Percentiles rank a stretch among this genome's conserved stretches.
Evolutionary conservation across 2,797 vertebrate species (phyloP).

Genomic region (Pseudochirops cupreus): DNA sequence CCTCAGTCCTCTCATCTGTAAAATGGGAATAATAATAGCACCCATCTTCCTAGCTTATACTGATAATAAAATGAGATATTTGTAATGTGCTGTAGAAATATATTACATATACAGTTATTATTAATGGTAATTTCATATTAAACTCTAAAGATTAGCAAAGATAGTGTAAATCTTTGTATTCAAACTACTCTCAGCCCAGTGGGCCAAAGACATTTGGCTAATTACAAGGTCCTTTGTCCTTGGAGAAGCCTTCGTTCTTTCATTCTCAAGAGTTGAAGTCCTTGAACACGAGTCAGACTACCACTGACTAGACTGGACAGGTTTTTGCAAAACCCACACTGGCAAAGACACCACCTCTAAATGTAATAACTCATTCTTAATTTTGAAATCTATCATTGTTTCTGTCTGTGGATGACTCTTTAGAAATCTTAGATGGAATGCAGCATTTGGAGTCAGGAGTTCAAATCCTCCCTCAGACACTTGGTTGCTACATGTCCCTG

Average conservation of each 20-base stretch:
- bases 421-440: neutral
- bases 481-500: neutral
- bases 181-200: neutral
- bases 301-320: neutral
- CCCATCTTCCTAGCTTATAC: too few relatives aligned
- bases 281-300: conserved; percentile 10
- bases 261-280: conserved; percentile 44
- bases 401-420: neutral
- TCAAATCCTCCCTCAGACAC: neutral
- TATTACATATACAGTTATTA: neutral
- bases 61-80: neutral
- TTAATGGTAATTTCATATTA: conserved; percentile 30
- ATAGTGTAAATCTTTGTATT: conserved; percentile 58
- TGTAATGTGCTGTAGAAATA: neutral
- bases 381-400: conserved; percentile 8
- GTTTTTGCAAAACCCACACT: neutral
- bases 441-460: neutral
- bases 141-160: conserved; percentile 61
- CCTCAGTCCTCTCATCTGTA: neutral
- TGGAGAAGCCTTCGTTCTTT: conserved; percentile 3
- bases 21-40: too few relatives aligned
- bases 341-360: neutral
- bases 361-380: neutral
- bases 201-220: neutral
- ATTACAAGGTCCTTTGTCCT: neutral